phyloP scores from a whole-genome alignment of 2,797 vertebrate genomes.

The Crocodylus rhombifer region DNA sequence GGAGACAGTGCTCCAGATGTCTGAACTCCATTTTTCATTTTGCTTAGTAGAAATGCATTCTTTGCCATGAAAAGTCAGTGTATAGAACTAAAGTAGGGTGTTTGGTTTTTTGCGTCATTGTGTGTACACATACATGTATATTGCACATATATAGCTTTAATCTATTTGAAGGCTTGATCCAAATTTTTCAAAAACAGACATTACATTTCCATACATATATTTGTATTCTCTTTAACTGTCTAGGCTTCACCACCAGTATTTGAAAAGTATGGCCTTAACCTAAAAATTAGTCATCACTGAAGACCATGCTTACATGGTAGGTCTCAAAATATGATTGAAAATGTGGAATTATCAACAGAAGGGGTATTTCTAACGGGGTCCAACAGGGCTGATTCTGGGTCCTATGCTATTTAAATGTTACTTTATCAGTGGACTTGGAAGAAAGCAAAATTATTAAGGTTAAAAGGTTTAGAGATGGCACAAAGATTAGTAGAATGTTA shows the following conservation, averaged over 20 bases:
- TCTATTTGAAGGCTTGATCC: not conserved
- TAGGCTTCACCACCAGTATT: not conserved
- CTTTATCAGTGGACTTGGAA: not conserved
- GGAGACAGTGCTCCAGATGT: not conserved
- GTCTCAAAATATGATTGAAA: not conserved
- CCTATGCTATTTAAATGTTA: not conserved
- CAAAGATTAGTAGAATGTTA: not conserved
- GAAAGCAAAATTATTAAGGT: not conserved
- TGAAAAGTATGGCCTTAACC: not conserved
- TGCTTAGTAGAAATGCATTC: not conserved
- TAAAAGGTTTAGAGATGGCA: not conserved
- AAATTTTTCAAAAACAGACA: not conserved
- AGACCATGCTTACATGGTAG: not conserved
- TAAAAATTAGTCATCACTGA: not conserved
- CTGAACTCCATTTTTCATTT: not conserved
- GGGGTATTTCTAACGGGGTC: not conserved
- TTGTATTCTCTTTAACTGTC: not conserved
- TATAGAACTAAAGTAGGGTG: no score
- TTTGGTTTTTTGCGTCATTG: no score
- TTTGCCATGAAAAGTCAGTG: not conserved
- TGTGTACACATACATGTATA: not conserved
- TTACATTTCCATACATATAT: not conserved
- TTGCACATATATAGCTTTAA: not conserved
- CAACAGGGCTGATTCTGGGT: not conserved
- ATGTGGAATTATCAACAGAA: not conserved